These are phyloP conservation scores for Tenthredo amoena DNA, from an alignment of 2,888 invertebrate species.

Conservation along the genomic window DNA sequence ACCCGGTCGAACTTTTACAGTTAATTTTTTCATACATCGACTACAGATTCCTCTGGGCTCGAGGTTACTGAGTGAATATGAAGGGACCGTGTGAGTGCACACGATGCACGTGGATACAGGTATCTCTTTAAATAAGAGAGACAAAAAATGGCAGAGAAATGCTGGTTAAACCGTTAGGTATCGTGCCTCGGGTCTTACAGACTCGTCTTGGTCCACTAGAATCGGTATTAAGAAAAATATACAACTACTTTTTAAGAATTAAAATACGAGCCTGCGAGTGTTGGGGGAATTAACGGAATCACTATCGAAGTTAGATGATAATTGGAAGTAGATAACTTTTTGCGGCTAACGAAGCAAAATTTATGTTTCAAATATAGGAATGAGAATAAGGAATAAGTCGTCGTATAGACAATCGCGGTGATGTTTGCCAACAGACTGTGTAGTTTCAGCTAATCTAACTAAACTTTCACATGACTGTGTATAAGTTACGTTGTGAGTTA, in stretches of 20 bases:
- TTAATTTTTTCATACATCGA: slow-evolving; percentile 50
- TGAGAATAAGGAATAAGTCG: background rate
- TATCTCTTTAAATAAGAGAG: slow-evolving; percentile 39
- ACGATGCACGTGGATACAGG: background rate
- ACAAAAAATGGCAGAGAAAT: slow-evolving; percentile 34
- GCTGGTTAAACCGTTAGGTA: slow-evolving; percentile 50
- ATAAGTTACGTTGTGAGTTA: background rate
- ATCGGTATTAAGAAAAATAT: slow-evolving; percentile 1
- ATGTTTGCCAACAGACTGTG: slow-evolving; percentile 17
- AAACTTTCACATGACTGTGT: slow-evolving; percentile 46
- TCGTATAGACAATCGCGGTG: background rate
- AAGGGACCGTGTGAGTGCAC: slow-evolving; percentile 10
- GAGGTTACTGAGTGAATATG: slow-evolving; percentile 20
- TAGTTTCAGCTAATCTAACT: slow-evolving; percentile 27
- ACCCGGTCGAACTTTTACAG: slow-evolving; percentile 45
- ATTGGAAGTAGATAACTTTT: background rate
- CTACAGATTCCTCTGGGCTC: slow-evolving; percentile 19
- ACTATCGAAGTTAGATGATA: background rate
- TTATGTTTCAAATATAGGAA: background rate
- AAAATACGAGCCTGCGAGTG: background rate
- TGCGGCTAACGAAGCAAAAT: slow-evolving; percentile 4
- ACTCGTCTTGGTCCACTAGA: slow-evolving; percentile 18
- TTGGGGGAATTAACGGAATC: background rate
- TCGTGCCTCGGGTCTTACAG: slow-evolving; percentile 29
- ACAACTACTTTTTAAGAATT: background rate